phyloP scores from a whole-genome alignment of 2,888 invertebrate genomes.

The Gonocerus acuteangulatus region DNA sequence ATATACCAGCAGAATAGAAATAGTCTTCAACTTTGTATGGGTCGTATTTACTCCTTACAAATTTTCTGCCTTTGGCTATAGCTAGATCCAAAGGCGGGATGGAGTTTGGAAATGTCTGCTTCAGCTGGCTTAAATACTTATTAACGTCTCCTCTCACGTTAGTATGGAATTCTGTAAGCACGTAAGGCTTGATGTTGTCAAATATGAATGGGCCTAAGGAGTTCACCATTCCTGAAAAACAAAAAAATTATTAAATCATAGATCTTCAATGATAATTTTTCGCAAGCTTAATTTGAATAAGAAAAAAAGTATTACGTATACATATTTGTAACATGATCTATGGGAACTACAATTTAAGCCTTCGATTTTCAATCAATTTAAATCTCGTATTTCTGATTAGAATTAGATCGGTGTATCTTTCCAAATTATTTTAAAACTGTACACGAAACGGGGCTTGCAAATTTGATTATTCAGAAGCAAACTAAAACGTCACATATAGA shows the following conservation, averaged over 20 bases:
- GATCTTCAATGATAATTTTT: neutral
- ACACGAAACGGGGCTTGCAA: too few relatives aligned
- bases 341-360: too few relatives aligned
- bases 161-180: constrained; percentile 67
- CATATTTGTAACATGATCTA: too few relatives aligned
- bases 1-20: constrained; percentile 60
- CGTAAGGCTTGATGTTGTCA: constrained; percentile 77
- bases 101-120: constrained; percentile 72
- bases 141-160: constrained; percentile 67
- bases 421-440: too few relatives aligned
- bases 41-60: constrained; percentile 61
- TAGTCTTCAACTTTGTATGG: constrained; percentile 68
- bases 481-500: too few relatives aligned
- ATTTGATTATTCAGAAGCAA: too few relatives aligned
- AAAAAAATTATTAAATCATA: neutral
- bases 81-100: constrained; percentile 79
- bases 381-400: too few relatives aligned
- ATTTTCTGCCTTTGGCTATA: constrained; percentile 63
- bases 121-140: constrained; percentile 48
- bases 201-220: constrained; percentile 74
- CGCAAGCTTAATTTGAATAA: neutral
- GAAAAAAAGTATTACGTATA: neutral
- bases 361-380: too few relatives aligned
- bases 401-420: too few relatives aligned
- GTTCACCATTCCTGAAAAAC: constrained; percentile 54